These are phyloP conservation scores for Caenorhabditis sp. DNA, from an alignment of 2,888 invertebrate species.

Conservation along the genomic window DNA sequence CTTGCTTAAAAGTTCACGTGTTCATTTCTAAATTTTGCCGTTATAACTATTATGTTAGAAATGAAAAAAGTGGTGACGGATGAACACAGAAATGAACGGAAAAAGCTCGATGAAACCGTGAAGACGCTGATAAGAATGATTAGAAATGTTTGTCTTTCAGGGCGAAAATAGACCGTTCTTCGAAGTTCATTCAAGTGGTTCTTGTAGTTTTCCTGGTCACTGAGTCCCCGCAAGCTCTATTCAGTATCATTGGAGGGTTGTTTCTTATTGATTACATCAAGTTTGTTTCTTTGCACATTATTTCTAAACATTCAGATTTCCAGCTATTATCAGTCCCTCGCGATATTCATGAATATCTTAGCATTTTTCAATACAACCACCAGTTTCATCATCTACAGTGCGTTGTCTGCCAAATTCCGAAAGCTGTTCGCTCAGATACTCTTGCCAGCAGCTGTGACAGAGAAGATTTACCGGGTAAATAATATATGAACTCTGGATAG, in stretches of 20 bases:
- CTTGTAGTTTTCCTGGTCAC: conserved; percentile 12
- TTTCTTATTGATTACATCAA: conserved; percentile 13
- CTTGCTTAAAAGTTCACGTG: no score
- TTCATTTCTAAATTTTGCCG: no score
- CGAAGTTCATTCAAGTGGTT: conserved; percentile 4
- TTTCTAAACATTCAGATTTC: neutral
- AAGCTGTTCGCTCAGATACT: conserved; percentile 15
- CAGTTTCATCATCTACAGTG: conserved; percentile 33
- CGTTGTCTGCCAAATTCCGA: conserved; percentile 22
- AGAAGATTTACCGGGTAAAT: conserved; percentile 1
- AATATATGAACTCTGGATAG: neutral
- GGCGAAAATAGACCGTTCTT: conserved; percentile 1
- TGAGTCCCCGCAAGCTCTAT: neutral
- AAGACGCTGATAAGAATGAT: no score
- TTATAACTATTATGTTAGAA: no score
- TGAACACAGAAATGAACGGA: no score
- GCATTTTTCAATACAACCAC: conserved; percentile 28
- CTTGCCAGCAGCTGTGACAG: conserved; percentile 1
- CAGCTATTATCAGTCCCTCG: conserved; percentile 1
- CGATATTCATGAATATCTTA: conserved; percentile 22
- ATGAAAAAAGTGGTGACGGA: no score
- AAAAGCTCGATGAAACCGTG: no score
- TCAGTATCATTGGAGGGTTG: conserved; percentile 11
- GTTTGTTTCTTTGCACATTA: no score
- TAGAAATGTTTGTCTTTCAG: no score